phyloP scores from a whole-genome alignment of 2,888 invertebrate genomes.

The Tetheella fluctuosa region DNA sequence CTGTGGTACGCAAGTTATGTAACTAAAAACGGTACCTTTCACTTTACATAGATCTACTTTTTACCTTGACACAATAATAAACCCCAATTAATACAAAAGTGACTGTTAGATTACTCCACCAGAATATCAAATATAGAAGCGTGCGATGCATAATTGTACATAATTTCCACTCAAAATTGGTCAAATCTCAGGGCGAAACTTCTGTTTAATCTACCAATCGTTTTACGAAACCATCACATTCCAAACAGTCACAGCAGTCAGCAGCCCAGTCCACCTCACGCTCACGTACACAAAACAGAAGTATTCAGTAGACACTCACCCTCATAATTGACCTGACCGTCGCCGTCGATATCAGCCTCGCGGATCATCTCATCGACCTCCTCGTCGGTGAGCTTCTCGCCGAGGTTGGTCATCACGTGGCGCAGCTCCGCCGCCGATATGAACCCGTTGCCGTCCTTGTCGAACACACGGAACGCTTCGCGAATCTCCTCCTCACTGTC shows the following conservation, averaged over 20 bases:
- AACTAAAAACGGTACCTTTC: too few relatives aligned
- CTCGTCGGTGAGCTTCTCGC: conserved; percentile 99
- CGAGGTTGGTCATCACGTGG: conserved; percentile 99
- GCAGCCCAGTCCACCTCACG: background rate
- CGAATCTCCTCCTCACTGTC: conserved; percentile 99
- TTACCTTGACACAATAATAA: too few relatives aligned
- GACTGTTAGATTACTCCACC: too few relatives aligned
- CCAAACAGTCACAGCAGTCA: background rate
- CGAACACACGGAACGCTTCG: conserved; percentile 99
- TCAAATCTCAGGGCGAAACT: too few relatives aligned
- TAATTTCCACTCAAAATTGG: too few relatives aligned
- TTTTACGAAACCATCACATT: background rate
- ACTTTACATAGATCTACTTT: too few relatives aligned
- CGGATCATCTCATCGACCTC: conserved; percentile 99
- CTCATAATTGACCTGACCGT: conserved; percentile 99
- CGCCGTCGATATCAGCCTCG: conserved; percentile 99
- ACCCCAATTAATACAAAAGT: too few relatives aligned
- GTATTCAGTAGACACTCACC: conserved; percentile 81
- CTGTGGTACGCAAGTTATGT: too few relatives aligned
- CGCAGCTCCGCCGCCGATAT: conserved; percentile 99
- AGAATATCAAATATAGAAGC: too few relatives aligned
- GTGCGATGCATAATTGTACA: too few relatives aligned
- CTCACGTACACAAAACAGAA: background rate
- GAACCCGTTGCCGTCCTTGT: conserved; percentile 99
- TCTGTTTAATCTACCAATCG: too few relatives aligned